phyloP scores from a whole-genome alignment of 2,113 vertebrate species.

The Gallinago paraguaiae region DNA sequence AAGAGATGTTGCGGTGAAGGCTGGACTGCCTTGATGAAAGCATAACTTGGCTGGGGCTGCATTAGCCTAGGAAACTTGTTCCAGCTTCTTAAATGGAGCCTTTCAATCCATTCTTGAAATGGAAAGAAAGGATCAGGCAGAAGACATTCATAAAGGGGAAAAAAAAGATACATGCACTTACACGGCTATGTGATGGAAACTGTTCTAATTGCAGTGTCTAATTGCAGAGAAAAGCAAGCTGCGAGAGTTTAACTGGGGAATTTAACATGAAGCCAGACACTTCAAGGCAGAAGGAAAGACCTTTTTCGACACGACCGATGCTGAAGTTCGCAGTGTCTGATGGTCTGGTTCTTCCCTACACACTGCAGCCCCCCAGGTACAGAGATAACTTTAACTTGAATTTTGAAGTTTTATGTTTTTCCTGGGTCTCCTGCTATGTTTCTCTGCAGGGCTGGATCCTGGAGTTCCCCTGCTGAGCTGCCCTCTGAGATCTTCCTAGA shows the following conservation, averaged over 20 bases:
- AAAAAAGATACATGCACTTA: background rate
- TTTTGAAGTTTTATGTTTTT: background rate
- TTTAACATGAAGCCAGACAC: background rate
- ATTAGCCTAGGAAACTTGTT: slow-evolving; percentile 1
- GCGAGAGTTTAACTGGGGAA: background rate
- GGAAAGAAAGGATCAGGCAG: background rate
- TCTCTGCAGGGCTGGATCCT: background rate
- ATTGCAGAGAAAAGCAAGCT: background rate
- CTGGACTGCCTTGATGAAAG: slow-evolving; percentile 29
- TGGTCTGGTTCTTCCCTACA: background rate
- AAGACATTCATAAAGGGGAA: background rate
- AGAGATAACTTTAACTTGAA: background rate
- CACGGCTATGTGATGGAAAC: background rate
- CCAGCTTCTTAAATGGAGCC: background rate
- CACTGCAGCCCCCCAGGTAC: background rate
- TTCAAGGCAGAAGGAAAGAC: background rate
- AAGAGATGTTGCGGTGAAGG: background rate
- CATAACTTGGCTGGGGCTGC: slow-evolving; percentile 2
- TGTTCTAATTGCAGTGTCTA: background rate
- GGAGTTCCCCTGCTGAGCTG: background rate
- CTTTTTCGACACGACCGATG: background rate
- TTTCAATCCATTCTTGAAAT: slow-evolving; percentile 5
- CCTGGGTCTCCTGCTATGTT: background rate
- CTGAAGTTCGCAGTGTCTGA: background rate
- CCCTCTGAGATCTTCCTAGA: background rate